phyloP scores from a whole-genome alignment of 2,888 invertebrate species.

The Apoda limacodes region DNA sequence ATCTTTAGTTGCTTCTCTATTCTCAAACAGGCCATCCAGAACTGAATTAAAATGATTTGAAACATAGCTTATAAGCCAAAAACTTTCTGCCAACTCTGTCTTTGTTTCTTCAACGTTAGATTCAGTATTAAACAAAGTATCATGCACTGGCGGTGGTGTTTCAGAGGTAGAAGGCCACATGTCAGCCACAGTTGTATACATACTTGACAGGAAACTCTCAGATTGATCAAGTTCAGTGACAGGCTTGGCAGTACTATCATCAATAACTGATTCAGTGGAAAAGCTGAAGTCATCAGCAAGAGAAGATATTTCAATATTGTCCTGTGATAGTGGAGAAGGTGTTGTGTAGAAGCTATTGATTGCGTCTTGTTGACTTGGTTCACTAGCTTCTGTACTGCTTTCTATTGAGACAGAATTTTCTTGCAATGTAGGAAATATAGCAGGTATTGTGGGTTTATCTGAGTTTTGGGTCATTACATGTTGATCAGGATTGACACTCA shows the following conservation, averaged over 20 bases:
- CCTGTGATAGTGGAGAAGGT: too few species aligned
- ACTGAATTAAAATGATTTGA: constrained; percentile 37
- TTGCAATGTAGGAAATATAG: constrained; percentile 1
- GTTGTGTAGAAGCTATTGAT: constrained; percentile 5
- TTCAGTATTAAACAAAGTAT: constrained; percentile 36
- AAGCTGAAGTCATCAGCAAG: constrained; percentile 6
- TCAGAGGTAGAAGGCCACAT: constrained; percentile 45
- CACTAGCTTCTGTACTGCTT: constrained; percentile 6
- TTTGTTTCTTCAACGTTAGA: constrained; percentile 21
- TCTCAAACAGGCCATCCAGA: too few species aligned
- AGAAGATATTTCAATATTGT: constrained; percentile 12
- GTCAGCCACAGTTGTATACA: constrained; percentile 44
- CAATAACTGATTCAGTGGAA: constrained; percentile 8
- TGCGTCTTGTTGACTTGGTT: constrained; percentile 2
- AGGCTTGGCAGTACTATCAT: constrained; percentile 5
- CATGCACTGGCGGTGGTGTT: constrained; percentile 24
- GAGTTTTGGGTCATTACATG: neutral
- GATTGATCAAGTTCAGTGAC: constrained; percentile 22
- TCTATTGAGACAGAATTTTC: constrained; percentile 2
- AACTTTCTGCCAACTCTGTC: constrained; percentile 35
- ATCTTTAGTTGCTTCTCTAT: constrained; percentile 46
- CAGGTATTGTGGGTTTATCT: constrained; percentile 1
- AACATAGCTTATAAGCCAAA: constrained; percentile 47
- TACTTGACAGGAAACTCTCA: constrained; percentile 36
- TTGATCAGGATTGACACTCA: constrained; percentile 5